Evolutionary conservation across 23 tunicate species (phyloP).

Genomic region (Halocynthia aurantium): DNA sequence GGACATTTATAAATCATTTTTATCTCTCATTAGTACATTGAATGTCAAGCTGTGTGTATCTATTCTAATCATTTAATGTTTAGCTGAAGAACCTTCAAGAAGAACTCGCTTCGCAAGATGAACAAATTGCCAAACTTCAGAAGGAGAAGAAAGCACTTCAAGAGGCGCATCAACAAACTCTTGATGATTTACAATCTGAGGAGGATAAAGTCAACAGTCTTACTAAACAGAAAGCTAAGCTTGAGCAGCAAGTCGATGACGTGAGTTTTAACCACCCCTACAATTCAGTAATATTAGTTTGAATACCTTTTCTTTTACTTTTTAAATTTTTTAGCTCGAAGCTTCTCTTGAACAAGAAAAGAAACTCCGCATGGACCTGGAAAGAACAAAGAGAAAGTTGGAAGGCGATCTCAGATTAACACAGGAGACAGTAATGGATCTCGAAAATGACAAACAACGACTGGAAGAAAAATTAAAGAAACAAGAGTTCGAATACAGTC

Average conservation of each 20-base stretch:
- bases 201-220: slow-evolving; percentile 96
- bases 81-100: slow-evolving; percentile 89
- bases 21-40: too few relatives aligned
- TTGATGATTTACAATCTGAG: slow-evolving; percentile 93
- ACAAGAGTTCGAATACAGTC: slow-evolving; percentile 92
- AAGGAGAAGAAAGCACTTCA: slow-evolving; percentile 97
- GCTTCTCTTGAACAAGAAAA: slow-evolving; percentile 93
- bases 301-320: too few relatives aligned
- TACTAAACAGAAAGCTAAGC: slow-evolving; percentile 82
- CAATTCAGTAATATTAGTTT: too few relatives aligned
- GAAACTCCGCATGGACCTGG: slow-evolving; percentile 90
- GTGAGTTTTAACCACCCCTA: too few relatives aligned
- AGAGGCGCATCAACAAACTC: slow-evolving; percentile 95
- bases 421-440: slow-evolving; percentile 88
- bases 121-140: slow-evolving; percentile 83
- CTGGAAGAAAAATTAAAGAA: slow-evolving; percentile 85
- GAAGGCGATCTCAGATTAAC: slow-evolving; percentile 85
- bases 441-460: slow-evolving; percentile 85
- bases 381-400: slow-evolving; percentile 80
- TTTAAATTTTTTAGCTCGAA: slow-evolving; percentile 57
- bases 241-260: slow-evolving; percentile 97
- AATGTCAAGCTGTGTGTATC: too few relatives aligned
- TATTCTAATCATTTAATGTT: too few relatives aligned
- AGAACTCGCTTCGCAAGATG: slow-evolving; percentile 90
- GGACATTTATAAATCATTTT: too few relatives aligned